Base-by-base conservation (phyloP, 2,113 vertebrate genomes). In the Coryphaenoides rupestris region DNA sequence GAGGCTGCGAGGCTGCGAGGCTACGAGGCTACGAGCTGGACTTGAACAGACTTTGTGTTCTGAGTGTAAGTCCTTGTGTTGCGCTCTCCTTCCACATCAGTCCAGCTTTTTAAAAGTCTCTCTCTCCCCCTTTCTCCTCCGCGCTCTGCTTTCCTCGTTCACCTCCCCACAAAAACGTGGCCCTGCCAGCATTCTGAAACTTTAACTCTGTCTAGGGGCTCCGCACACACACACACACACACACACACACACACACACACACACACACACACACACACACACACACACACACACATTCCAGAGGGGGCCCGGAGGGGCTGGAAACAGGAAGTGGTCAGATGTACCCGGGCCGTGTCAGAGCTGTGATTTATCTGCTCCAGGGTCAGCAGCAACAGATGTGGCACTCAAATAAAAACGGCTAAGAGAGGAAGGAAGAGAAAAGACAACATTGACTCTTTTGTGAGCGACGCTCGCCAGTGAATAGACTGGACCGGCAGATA, bases 291-390 rank as follows among this genome's bases (percentile, higher is more conserved):
- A 68, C 63, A 66, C 86, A 91, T 91, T 90, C 90, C 90, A 82
- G 68, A 84, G 72, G 90, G 82, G 87, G 86, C 83, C 85, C 81
- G 19, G 23, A 74, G 73, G 74, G 77, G 83, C 76, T 86, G 74
- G 73, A 86, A 74, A 77, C 69, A 81, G 89, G 87, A 92, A 91
- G 79, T 84, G 79, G 82, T 83, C 84, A 62, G 75, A 77, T 89
- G 86, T 86, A 89, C 87, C 82, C 81, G 70, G 79, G 84, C 66
- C 24, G 67, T 84, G 83, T 84, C 78, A 82, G 76, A 73, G 66
- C 77, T 59, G 14, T 84, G 87, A 84, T 90, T 80, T 75, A 88
- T 84, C 68, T 26, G 59, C 79, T 58, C 72, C 69, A 45, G 56
- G 69, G 76, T 78, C 82, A 83, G 66, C 68, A 47, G 79, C 76